Evolutionary conservation across 2,797 vertebrate genomes (phyloP).

Genomic region (Cephalopachus bancanus): DNA sequence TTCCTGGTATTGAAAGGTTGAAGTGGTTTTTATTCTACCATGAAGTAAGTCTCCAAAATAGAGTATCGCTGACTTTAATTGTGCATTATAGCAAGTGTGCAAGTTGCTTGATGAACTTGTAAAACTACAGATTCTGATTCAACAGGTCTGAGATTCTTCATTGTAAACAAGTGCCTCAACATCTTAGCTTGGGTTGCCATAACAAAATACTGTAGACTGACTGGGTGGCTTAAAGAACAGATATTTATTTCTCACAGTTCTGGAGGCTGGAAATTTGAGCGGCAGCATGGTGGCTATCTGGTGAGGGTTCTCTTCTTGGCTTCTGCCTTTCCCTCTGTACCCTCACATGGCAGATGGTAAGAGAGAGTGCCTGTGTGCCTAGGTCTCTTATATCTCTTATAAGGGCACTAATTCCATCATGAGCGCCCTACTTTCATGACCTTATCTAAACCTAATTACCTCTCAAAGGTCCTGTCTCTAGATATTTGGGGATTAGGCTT

Average conservation of each 20-base stretch:
- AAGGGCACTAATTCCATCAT: background rate
- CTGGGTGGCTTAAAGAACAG: background rate
- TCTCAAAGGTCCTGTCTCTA: background rate
- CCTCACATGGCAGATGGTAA: background rate
- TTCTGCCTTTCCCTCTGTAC: background rate
- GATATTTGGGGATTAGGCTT: background rate
- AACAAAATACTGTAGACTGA: background rate
- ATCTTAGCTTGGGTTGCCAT: background rate
- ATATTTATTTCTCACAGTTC: background rate
- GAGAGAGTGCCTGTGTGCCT: too few relatives aligned
- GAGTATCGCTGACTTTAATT: background rate
- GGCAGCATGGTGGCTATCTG: background rate
- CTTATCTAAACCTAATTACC: background rate
- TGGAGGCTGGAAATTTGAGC: background rate
- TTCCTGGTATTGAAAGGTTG: background rate
- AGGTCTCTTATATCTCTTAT: background rate
- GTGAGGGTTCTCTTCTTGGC: background rate
- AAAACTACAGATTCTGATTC: constrained; percentile 27
- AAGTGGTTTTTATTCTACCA: background rate
- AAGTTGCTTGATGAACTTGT: background rate
- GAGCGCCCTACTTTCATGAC: background rate
- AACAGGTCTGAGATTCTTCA: background rate
- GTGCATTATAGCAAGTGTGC: background rate
- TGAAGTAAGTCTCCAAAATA: background rate
- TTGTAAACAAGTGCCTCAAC: background rate